These are phyloP conservation scores for Neogale vison DNA, from an alignment of 2,113 vertebrate genomes.

Conservation along the genomic window DNA sequence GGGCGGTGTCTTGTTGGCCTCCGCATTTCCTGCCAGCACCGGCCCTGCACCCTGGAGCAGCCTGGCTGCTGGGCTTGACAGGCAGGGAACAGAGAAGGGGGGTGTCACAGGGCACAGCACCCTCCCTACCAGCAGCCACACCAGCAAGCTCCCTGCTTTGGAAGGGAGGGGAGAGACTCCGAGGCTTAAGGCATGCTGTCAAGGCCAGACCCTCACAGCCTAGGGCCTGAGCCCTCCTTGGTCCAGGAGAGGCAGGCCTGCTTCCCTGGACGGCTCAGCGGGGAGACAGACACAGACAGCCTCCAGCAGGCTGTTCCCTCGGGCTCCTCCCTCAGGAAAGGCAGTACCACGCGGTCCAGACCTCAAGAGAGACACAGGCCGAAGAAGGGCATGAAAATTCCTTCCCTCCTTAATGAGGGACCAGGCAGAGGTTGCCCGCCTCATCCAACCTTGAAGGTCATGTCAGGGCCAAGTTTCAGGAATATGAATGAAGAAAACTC, in stretches of 20 bases:
- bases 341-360: not conserved
- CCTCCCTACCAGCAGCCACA: not conserved
- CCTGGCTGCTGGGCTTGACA: not conserved
- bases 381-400: not conserved
- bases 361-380: not conserved
- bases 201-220: not conserved
- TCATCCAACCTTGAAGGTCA: not conserved
- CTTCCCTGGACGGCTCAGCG: not conserved
- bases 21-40: not conserved
- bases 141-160: not conserved
- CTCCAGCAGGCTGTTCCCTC: not conserved
- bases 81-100: not conserved
- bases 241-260: not conserved
- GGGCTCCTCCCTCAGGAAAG: not conserved
- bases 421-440: not conserved
- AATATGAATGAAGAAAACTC: not conserved
- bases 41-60: too few relatives aligned
- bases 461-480: not conserved
- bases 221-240: fast-evolving
- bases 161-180: not conserved
- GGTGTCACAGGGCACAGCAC: not conserved
- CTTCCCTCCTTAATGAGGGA: not conserved
- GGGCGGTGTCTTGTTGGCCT: not conserved
- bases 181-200: fast-evolving
- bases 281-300: not conserved